phyloP scores from a whole-genome alignment of 2,888 invertebrate species.

The Pachliopta kotzebuea region DNA sequence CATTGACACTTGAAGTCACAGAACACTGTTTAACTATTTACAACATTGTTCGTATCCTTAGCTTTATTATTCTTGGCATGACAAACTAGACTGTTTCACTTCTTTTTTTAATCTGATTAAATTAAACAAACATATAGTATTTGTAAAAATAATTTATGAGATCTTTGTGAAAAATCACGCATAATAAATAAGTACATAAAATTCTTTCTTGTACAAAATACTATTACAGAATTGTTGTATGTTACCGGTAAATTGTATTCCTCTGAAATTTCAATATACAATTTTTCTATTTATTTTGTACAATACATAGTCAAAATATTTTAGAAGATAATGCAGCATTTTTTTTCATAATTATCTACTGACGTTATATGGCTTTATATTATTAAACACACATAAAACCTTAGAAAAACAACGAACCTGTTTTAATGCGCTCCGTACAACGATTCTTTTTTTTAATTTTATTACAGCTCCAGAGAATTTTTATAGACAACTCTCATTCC shows the following conservation, averaged over 20 bases:
- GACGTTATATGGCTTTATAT: neutral
- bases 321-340: too few relatives aligned
- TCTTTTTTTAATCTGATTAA: neutral
- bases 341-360: too few relatives aligned
- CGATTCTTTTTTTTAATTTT: conserved; percentile 10
- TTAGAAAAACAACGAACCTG: conserved; percentile 6
- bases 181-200: too few relatives aligned
- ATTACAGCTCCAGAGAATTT: conserved; percentile 20
- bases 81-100: neutral
- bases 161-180: too few relatives aligned
- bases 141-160: too few relatives aligned
- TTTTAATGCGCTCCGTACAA: conserved; percentile 5
- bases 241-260: too few relatives aligned
- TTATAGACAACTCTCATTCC: conserved; percentile 29
- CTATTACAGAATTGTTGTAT: too few relatives aligned
- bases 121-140: neutral
- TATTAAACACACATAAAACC: conserved; percentile 3
- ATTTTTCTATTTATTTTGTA: too few relatives aligned
- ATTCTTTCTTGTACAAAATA: too few relatives aligned
- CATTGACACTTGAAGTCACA: conserved; percentile 24
- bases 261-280: too few relatives aligned
- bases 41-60: conserved; percentile 7
- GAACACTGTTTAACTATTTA: conserved; percentile 26
- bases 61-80: conserved; percentile 14
- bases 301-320: too few relatives aligned